A percentile compares a stretch with the other conserved stretches of the same genome.
Conservation (phyloP, 2,797 vertebrate species). For the Austrolebias charrua region DNA sequence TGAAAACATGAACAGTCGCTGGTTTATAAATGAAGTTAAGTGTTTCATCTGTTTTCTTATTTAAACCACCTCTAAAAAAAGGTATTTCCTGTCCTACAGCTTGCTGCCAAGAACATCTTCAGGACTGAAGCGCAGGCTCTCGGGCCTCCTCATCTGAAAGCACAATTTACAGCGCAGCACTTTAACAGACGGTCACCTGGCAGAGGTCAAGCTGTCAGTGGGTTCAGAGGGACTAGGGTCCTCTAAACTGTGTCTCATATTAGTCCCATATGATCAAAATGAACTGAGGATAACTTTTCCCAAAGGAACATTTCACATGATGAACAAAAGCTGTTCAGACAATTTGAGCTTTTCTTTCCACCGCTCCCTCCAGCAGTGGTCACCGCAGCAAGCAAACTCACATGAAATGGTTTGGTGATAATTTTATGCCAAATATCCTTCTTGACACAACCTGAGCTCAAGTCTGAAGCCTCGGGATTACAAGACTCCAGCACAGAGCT, state of each 20-base stretch:
- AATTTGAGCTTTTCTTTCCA: not conserved
- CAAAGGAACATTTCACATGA: not conserved
- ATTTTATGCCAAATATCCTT: too few species aligned
- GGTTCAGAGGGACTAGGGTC: constrained; percentile 42
- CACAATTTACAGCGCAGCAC: constrained; percentile 28
- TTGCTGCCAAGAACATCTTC: constrained; percentile 16
- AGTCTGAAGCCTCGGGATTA: too few species aligned
- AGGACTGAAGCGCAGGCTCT: constrained; percentile 20
- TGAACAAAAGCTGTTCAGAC: constrained; percentile 5
- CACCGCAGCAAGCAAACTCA: too few species aligned
- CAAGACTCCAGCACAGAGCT: too few species aligned
- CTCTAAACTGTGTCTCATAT: constrained; percentile 60
- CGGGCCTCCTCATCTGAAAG: constrained; percentile 13
- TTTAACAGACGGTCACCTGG: constrained; percentile 52
- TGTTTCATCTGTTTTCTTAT: constrained; percentile 29
- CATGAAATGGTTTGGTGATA: too few species aligned
- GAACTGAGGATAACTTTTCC: constrained; percentile 29
- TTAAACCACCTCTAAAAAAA: constrained; percentile 2
- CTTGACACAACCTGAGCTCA: too few species aligned
- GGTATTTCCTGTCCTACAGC: constrained; percentile 17
- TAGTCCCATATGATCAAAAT: constrained; percentile 47
- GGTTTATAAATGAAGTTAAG: too few species aligned
- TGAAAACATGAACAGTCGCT: constrained; percentile 1
- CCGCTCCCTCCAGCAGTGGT: too few species aligned
- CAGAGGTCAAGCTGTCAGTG: constrained; percentile 32